Conservation (phyloP, 2,888 invertebrate species). For the Lepas anatifera region DNA sequence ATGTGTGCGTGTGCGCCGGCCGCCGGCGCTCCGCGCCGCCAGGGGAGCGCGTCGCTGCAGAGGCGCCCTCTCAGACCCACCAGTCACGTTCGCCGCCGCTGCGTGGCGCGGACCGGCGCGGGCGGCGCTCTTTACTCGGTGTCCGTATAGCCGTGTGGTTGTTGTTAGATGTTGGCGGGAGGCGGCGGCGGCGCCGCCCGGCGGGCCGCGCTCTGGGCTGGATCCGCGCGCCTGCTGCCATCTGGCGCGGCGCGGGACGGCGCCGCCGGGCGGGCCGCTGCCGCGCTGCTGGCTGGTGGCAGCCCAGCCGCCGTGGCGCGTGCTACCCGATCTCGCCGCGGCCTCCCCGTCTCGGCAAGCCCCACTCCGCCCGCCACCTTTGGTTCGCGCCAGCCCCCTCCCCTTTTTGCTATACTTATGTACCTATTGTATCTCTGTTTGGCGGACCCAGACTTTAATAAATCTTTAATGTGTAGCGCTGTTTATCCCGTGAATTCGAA, state of each 20-base stretch:
- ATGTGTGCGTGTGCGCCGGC: not conserved
- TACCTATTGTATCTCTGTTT: slow-evolving; percentile 9
- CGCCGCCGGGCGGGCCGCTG: not conserved
- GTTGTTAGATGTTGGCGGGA: slow-evolving; percentile 2
- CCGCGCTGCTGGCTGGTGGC: not conserved
- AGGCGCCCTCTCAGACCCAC: not conserved
- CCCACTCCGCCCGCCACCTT: not conserved
- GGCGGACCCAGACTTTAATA: slow-evolving; percentile 7
- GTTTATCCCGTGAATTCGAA: no score
- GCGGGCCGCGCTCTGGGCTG: not conserved
- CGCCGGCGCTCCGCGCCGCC: not conserved
- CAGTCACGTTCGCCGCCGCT: not conserved
- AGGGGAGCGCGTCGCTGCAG: not conserved
- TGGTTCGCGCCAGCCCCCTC: not conserved
- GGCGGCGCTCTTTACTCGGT: not conserved
- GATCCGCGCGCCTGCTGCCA: no score
- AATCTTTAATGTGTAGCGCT: not conserved
- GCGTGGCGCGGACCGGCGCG: not conserved
- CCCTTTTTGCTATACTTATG: not conserved
- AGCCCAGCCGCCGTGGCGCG: not conserved
- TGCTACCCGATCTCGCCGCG: not conserved
- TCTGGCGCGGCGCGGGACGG: not conserved
- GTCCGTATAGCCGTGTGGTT: slow-evolving; percentile 6
- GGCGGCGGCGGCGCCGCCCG: not conserved
- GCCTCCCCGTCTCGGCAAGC: not conserved